Evolutionary conservation across 2,888 invertebrate species (phyloP), one percentile per base, ranked within the genome.

Genomic region (Cheilosia urbana): DNA sequence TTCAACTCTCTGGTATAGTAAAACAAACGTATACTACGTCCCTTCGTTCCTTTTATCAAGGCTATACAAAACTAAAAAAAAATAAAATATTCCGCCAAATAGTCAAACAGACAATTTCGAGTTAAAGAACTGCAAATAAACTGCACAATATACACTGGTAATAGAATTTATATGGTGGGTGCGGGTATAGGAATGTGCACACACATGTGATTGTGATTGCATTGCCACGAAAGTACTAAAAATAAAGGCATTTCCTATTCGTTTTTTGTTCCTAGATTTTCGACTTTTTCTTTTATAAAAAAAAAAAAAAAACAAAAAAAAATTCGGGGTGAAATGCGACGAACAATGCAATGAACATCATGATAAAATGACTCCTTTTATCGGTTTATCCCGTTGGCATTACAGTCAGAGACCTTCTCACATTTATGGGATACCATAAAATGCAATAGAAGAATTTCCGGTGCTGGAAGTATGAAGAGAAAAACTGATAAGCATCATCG

Each of bases 71-170:
- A 45, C 53, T 42, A 72, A 45, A 63, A 37, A 65, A 62, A 65
- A 47, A 24, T 24, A 24, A 2, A 2, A 51, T 55, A 58, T 19
- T 21, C 34, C 51, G 11, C 63, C 78, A 65, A 71, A 71, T 71
- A 78, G 78, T 71, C 78, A 71, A 78, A 63, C 71, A 79, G 72
- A 65, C 78, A 51, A 79, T 79, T 71, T 79, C 30, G 17, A 65
- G 69, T 63, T 58, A 58, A 79, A 58, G 63, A 72, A 72, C 71
- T 79, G 78, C 78, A 79, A 78, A 78, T 78, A 78, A 78, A 78
- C 69, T 71, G 71, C 71, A 69, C 63, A 42, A 71, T 65, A 63
- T 79, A 71, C 78, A 69, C 55, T 62, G 63, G 78, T 69, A 78
- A 77, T 60, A 77, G 69, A 77, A 68, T 77, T 69, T 66, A 68